Percentiles rank a stretch among this genome's conserved stretches.
Conservation (phyloP, 2,113 vertebrate species). For the Pteronura brasiliensis region DNA sequence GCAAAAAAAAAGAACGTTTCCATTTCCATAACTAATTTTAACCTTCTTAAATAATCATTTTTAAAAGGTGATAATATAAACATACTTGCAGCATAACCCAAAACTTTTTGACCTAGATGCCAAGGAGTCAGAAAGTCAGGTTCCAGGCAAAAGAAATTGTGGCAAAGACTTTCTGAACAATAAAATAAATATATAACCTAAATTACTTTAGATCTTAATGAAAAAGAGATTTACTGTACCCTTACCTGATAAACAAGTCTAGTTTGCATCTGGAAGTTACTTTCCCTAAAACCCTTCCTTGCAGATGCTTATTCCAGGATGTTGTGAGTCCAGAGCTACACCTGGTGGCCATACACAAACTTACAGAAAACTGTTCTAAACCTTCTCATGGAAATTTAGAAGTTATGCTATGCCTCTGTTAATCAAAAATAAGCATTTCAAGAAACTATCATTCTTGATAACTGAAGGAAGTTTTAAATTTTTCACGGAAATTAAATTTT, state of each 20-base stretch:
- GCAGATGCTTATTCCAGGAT: not conserved
- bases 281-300: not conserved
- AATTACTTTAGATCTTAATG: conserved; percentile 13
- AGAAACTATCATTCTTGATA: not conserved
- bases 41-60: not conserved
- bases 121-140: not conserved
- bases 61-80: not conserved
- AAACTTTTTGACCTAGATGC: not conserved
- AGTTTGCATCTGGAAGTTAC: conserved; percentile 20
- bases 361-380: conserved; percentile 60
- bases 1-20: not conserved
- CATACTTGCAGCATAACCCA: not conserved
- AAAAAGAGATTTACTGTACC: not conserved
- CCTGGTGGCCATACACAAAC: conserved; percentile 76
- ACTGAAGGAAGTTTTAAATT: not conserved
- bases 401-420: not conserved
- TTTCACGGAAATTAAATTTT: conserved; percentile 5
- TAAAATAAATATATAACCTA: conserved; percentile 7
- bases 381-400: not conserved
- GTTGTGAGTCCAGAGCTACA: conserved; percentile 65
- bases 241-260: not conserved
- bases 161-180: not conserved
- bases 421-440: conserved; percentile 19
- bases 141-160: not conserved
- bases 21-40: not conserved